These are phyloP conservation scores for Ameiurus melas DNA, from an alignment of 2,113 vertebrate genomes.

Conservation along the genomic window DNA sequence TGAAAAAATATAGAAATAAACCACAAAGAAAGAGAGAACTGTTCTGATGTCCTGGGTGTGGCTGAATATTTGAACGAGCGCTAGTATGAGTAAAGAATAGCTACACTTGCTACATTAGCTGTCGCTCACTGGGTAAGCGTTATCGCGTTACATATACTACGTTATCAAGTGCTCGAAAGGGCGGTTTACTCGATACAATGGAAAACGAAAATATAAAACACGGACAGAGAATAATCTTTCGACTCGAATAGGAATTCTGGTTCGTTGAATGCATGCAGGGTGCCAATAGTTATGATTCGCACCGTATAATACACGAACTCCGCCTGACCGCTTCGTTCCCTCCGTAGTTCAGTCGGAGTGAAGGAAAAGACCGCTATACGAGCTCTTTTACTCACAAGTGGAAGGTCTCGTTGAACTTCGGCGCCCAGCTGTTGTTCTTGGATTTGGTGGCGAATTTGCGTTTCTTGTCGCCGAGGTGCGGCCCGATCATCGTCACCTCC, in stretches of 20 bases:
- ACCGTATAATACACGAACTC: neutral
- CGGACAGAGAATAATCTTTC: neutral
- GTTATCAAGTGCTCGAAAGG: neutral
- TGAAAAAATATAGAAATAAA: neutral
- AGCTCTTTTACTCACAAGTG: conserved; percentile 83
- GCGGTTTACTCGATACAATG: neutral
- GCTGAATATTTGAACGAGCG: neutral
- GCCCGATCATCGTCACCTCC: conserved; percentile 93
- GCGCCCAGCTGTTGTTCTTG: conserved; percentile 98
- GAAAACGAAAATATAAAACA: neutral
- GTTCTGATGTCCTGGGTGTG: neutral
- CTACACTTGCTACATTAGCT: neutral
- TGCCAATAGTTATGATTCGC: neutral
- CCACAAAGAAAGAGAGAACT: neutral
- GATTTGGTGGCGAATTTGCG: conserved; percentile 97
- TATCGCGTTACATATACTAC: neutral
- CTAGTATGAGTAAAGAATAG: neutral
- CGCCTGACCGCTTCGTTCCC: neutral
- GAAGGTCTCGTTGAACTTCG: conserved; percentile 96
- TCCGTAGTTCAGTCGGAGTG: neutral
- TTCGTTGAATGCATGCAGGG: too few species aligned
- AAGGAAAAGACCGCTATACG: too few species aligned
- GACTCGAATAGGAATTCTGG: neutral
- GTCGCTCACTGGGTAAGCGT: neutral
- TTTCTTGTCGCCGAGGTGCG: conserved; percentile 94